These are phyloP conservation scores for Andinoacara biseriatus DNA, from an alignment of 2,113 vertebrate genomes.

Conservation along the genomic window DNA sequence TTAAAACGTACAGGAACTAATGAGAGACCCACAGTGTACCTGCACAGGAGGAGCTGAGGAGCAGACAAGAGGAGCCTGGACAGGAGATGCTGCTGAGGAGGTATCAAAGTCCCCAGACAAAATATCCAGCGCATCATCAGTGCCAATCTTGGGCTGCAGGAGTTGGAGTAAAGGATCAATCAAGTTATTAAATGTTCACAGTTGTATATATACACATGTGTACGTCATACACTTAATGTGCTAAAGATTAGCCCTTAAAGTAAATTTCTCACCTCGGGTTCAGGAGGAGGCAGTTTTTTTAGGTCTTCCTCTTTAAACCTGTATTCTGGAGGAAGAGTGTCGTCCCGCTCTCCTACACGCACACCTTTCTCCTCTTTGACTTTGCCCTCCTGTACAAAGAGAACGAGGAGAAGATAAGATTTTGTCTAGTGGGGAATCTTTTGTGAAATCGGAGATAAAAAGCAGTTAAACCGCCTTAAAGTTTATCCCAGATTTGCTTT, in stretches of 20 bases:
- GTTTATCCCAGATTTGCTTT: neutral
- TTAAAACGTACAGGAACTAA: neutral
- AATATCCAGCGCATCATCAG: constrained; percentile 29
- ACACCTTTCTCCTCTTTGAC: constrained; percentile 66
- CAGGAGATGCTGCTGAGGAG: neutral
- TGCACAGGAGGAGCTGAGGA: neutral
- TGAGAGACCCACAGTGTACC: neutral
- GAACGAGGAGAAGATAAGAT: neutral
- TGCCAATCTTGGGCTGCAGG: neutral
- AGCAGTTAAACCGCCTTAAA: neutral
- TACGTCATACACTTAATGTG: neutral
- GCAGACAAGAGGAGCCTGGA: neutral
- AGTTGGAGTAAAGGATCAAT: neutral
- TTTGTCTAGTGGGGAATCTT: neutral
- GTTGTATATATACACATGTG: neutral
- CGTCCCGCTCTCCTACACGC: constrained; percentile 73
- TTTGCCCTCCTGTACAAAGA: constrained; percentile 62
- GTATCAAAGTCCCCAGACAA: constrained; percentile 23
- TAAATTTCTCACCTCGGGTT: constrained; percentile 16
- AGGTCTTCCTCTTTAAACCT: constrained; percentile 65
- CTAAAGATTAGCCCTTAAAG: neutral
- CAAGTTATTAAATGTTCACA: neutral
- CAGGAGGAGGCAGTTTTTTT: constrained; percentile 54
- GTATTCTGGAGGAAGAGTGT: constrained; percentile 70
- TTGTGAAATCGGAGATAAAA: neutral